Conservation (phyloP, 2,113 vertebrate species). For the Pseudonaja textilis region DNA sequence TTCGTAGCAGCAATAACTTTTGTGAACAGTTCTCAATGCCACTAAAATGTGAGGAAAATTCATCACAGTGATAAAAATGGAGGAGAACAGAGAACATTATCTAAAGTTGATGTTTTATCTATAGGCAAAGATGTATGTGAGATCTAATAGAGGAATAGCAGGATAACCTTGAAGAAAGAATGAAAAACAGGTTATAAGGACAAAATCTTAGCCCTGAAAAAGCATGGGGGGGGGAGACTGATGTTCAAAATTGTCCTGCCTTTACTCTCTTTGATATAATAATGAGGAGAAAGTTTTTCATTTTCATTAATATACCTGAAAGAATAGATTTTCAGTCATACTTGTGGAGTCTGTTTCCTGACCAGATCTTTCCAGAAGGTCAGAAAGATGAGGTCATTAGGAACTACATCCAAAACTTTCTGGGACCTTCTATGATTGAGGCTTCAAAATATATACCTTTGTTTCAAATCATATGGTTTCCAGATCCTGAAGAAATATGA, state of each 20-base stretch:
- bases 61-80: not conserved
- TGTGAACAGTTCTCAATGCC: not conserved
- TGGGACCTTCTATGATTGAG: not conserved
- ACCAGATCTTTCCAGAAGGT: not conserved
- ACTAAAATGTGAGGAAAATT: not conserved
- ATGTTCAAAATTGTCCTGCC: not conserved
- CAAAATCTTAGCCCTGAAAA: not conserved
- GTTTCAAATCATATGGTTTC: not conserved
- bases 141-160: not conserved
- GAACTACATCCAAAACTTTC: not conserved
- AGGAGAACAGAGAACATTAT: not conserved
- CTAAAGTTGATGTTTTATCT: not conserved
- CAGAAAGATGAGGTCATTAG: not conserved
- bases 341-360: not conserved
- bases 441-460: not conserved
- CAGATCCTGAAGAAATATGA: not conserved
- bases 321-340: not conserved
- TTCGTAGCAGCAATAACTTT: not conserved
- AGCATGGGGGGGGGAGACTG: not conserved
- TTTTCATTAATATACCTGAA: not conserved
- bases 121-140: not conserved
- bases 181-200: not conserved
- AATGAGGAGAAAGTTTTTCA: not conserved
- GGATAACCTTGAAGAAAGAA: not conserved
- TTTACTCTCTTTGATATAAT: not conserved